Conservation (phyloP, 1,140 invertebrate species). For the Pseudobourletiella spinata region DNA sequence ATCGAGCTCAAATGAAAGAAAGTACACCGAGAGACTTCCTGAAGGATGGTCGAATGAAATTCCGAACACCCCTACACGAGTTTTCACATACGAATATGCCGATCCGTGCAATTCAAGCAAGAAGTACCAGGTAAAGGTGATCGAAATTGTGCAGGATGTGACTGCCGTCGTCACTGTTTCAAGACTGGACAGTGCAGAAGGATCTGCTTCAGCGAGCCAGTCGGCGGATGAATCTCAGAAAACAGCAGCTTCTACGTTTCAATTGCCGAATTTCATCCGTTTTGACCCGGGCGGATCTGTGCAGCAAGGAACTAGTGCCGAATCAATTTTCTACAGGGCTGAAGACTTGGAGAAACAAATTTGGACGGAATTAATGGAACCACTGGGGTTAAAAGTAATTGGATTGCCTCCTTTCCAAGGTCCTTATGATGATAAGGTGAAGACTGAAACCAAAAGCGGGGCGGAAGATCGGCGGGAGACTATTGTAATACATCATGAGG, state of each 20-base stretch:
- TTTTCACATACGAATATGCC: slow-evolving; percentile 15
- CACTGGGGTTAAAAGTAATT: slow-evolving; percentile 15
- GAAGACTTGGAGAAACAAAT: slow-evolving; percentile 17
- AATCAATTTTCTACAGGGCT: slow-evolving; percentile 3
- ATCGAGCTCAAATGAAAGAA: not conserved
- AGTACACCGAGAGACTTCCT: slow-evolving; percentile 20
- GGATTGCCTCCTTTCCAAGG: slow-evolving; percentile 18
- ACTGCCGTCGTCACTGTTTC: slow-evolving; percentile 14
- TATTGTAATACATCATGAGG: not conserved
- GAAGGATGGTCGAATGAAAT: not conserved
- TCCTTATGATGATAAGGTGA: slow-evolving; percentile 20
- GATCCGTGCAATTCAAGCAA: not conserved
- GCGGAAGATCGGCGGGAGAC: not conserved
- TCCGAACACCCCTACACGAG: not conserved
- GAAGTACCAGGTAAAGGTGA: slow-evolving; percentile 20
- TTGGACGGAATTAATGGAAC: slow-evolving; percentile 20
- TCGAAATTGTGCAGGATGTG: slow-evolving; percentile 16
- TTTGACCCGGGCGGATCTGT: not conserved
- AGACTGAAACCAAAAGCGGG: not conserved
- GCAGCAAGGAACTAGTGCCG: not conserved
- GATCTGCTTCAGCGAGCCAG: not conserved
- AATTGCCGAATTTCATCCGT: slow-evolving; percentile 9
- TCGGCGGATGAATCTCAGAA: not conserved
- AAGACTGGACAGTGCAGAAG: not conserved
- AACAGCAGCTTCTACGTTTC: slow-evolving; percentile 15